Percentiles rank a stretch among this genome's conserved stretches.
phyloP scores from a whole-genome alignment of 2,797 vertebrate species.

The Podargus strigoides region DNA sequence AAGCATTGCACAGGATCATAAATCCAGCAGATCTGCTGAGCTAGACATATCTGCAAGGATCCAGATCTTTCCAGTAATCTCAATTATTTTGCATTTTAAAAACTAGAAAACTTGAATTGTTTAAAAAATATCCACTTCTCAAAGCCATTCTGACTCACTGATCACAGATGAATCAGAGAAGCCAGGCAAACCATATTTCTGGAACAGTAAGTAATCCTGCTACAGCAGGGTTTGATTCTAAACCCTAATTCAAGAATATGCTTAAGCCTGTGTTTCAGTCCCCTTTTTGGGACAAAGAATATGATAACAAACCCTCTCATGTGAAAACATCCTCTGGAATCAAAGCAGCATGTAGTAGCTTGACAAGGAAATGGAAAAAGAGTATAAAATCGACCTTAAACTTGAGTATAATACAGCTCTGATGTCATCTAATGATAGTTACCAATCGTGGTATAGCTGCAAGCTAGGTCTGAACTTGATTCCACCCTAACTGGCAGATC shows the following conservation, averaged over 20 bases:
- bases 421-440: not conserved
- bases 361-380: slow-evolving; percentile 2
- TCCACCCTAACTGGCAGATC: not conserved
- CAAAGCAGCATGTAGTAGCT: not conserved
- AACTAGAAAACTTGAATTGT: not conserved
- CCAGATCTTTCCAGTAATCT: not conserved
- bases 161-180: not conserved
- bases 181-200: not conserved
- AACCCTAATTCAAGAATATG: not conserved
- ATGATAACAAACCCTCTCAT: not conserved
- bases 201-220: not conserved
- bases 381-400: not conserved
- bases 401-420: not conserved
- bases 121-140: not conserved
- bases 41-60: not conserved
- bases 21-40: not conserved
- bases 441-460: not conserved
- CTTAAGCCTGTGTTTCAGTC: not conserved
- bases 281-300: not conserved
- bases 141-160: not conserved
- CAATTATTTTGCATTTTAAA: not conserved
- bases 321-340: not conserved
- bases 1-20: not conserved
- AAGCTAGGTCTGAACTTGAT: slow-evolving; percentile 10
- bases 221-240: not conserved